phyloP scores from a whole-genome alignment of 1,140 invertebrate genomes.

The Cardiocondyla obscurior region DNA sequence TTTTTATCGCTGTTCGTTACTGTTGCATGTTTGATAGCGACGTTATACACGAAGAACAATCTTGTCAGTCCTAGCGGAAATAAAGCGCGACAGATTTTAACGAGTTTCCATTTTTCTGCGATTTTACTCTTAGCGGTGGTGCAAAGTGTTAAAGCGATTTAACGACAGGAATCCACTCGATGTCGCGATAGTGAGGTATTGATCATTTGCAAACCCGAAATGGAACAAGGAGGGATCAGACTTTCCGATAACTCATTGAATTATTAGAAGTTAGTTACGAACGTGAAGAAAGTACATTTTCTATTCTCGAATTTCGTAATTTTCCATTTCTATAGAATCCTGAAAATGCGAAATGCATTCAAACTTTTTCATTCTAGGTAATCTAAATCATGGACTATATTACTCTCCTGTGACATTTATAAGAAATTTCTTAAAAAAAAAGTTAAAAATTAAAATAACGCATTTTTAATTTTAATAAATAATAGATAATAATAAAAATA shows the following conservation, averaged over 20 bases:
- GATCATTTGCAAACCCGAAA: not conserved
- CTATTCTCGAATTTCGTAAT: slow-evolving; percentile 10
- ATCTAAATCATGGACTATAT: too few species aligned
- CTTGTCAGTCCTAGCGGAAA: not conserved
- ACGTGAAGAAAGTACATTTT: not conserved
- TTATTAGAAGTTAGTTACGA: slow-evolving; percentile 43
- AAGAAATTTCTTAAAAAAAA: not conserved
- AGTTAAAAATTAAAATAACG: not conserved
- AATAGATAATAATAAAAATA: not conserved
- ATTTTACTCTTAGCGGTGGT: not conserved
- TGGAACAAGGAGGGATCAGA: slow-evolving; percentile 11
- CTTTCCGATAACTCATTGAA: slow-evolving; percentile 5
- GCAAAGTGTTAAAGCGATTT: not conserved
- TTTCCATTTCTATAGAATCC: not conserved
- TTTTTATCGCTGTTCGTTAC: not conserved
- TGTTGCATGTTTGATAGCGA: not conserved
- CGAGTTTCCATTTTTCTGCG: not conserved
- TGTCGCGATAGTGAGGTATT: not conserved
- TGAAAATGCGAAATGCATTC: too few species aligned
- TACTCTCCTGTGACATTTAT: too few species aligned
- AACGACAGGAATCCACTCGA: not conserved
- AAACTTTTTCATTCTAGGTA: not conserved
- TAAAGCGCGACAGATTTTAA: slow-evolving; percentile 7
- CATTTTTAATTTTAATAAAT: not conserved
- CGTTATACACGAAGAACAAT: not conserved